Conservation (phyloP, 2,113 vertebrate genomes). For the Turnix velox region DNA sequence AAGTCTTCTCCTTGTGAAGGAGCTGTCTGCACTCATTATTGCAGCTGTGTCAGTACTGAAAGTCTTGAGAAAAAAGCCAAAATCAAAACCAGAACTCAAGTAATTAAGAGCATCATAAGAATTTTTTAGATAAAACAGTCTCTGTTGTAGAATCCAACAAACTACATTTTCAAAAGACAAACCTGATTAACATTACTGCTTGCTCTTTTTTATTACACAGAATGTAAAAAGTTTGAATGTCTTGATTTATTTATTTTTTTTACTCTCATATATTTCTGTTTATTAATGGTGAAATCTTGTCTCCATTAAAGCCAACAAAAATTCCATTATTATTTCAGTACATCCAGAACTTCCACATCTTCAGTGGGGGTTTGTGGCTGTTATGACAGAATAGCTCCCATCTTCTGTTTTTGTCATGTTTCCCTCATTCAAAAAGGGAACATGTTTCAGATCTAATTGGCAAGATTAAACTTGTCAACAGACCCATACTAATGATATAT, state of each 20-base stretch:
- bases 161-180: background rate
- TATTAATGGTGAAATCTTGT: background rate
- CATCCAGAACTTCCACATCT: background rate
- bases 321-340: background rate
- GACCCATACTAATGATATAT: background rate
- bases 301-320: background rate
- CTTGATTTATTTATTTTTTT: background rate
- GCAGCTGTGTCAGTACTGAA: background rate
- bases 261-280: background rate
- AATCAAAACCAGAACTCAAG: background rate
- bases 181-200: background rate
- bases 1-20: background rate
- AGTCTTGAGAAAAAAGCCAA: background rate
- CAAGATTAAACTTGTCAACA: background rate
- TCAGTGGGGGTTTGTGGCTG: background rate
- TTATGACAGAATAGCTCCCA: background rate
- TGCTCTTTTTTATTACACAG: background rate
- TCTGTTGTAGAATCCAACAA: background rate
- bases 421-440: background rate
- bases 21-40: background rate
- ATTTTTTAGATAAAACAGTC: background rate
- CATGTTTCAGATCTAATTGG: background rate
- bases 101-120: background rate
- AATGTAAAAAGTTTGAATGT: background rate
- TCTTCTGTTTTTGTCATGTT: background rate